phyloP scores from a whole-genome alignment of 2,888 invertebrate genomes.

The Lordiphosa andalusiaca region DNA sequence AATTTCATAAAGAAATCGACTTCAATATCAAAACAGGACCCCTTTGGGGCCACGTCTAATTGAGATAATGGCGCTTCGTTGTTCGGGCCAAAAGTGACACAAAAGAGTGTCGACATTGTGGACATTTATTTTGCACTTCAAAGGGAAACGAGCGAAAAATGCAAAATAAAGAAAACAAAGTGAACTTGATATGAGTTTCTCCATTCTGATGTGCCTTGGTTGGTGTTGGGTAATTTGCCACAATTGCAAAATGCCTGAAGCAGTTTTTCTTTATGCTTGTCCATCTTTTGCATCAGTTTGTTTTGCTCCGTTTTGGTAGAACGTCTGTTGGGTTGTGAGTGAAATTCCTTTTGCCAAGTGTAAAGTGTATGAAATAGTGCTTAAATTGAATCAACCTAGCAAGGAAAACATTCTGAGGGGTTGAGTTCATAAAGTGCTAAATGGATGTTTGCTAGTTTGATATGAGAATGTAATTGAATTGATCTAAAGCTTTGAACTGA shows the following conservation, averaged over 20 bases:
- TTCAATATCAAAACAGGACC: no score
- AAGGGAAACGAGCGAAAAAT: conserved; percentile 10
- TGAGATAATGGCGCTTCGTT: no score
- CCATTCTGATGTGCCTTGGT: conserved; percentile 1
- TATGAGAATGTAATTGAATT: conserved; percentile 34
- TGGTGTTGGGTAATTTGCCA: conserved; percentile 34
- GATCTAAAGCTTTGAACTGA: conserved; percentile 2
- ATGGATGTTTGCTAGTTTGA: conserved; percentile 36
- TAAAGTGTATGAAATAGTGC: conserved; percentile 19
- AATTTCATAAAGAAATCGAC: conserved; percentile 27
- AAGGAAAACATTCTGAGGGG: conserved; percentile 21
- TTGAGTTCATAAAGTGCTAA: conserved; percentile 38
- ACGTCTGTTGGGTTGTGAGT: conserved; percentile 4
- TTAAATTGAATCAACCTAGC: conserved; percentile 34
- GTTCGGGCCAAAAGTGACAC: no score
- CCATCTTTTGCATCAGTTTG: conserved; percentile 15
- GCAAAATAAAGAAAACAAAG: not conserved
- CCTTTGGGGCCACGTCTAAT: no score
- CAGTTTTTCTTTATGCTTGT: conserved; percentile 4
- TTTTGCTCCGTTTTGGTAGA: conserved; percentile 5
- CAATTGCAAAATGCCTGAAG: conserved; percentile 19
- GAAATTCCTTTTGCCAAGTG: conserved; percentile 23
- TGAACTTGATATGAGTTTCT: conserved; percentile 12
- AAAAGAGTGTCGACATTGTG: conserved; percentile 14
- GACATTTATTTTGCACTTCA: conserved; percentile 34